Percentiles rank a stretch among this genome's conserved stretches.
These are phyloP conservation scores for Cinara cedri DNA, from an alignment of 2,888 invertebrate species.

Conservation along the genomic window DNA sequence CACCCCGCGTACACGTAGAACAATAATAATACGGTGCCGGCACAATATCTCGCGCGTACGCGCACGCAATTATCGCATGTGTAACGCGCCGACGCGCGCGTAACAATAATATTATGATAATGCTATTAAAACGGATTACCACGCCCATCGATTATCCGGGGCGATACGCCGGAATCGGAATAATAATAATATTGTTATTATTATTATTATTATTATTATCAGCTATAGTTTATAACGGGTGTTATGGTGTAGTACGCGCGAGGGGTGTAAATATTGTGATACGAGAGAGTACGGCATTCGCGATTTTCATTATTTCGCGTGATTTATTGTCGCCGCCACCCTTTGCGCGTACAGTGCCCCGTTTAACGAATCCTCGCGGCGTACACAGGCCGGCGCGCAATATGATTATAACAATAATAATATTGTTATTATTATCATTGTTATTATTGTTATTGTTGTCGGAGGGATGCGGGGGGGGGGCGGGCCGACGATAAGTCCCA, in stretches of 20 bases:
- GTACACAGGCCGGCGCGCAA: too few species aligned
- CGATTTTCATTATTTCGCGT: constrained; percentile 50
- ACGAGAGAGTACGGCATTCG: constrained; percentile 52
- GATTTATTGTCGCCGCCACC: constrained; percentile 40
- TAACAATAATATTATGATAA: not conserved
- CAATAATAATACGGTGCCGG: too few species aligned
- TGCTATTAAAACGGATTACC: constrained; percentile 55
- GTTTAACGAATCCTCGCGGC: constrained; percentile 49
- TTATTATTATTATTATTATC: too few species aligned
- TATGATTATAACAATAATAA: too few species aligned
- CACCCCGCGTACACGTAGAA: too few species aligned
- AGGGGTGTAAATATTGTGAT: constrained; percentile 55
- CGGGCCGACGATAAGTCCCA: constrained; percentile 25
- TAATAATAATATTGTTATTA: constrained; percentile 24
- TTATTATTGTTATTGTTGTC: too few species aligned
- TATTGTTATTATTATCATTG: too few species aligned
- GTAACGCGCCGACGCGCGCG: too few species aligned
- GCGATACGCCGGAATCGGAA: constrained; percentile 14
- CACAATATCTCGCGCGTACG: too few species aligned
- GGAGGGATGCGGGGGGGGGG: not conserved
- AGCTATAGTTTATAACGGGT: not conserved
- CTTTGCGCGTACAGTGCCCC: too few species aligned
- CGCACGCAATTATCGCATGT: too few species aligned
- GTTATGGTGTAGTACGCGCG: not conserved
- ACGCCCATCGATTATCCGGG: constrained; percentile 53